Evolutionary conservation across 2,888 invertebrate genomes (phyloP), one percentile per base, ranked within the genome.

Genomic region (Ceramica pisi): DNA sequence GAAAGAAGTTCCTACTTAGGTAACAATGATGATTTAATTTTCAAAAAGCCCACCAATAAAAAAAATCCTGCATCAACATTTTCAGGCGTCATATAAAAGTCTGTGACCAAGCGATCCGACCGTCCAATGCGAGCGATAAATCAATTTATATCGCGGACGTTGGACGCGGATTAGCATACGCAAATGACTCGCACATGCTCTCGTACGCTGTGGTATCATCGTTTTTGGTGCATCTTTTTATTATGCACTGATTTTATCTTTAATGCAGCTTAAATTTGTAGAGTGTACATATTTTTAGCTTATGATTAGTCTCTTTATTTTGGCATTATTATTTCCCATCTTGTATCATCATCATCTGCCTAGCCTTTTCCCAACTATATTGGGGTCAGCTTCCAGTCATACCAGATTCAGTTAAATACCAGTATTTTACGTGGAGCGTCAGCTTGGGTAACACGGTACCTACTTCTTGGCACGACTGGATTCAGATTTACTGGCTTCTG

Each of bases 111-210:
- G 56, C 63, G 60, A 68, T 51, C 69, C 46, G 5, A 53, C 69
- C 64, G 71, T 56, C 77, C 75, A 71, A 83, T 71, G 73, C 70
- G 56, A 65, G 67, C 76, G 74, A 83, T 84, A 85, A 85, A 84
- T 84, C 85, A 85, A 82, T 84, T 85, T 80, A 80, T 72, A 74
- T 67, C 68, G 71, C 71, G 80, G 41, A 67, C 71, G 75, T 56
- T 65, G 85, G 68, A 62, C 67, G 57, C 8, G 81, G 68, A 85
- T 84, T 85, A 84, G 75, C 84, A 85, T 84, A 84, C 84, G 74
- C 71, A 85, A 84, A 84, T 85, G 80, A 84, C 82, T 77, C 62
- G 78, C 82, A 75, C 75, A 82, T 75, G 78, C 70, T 74, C 68
- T 48, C 63, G 55, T 26, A 50, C 26, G 65, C 60, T 46, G 55